Base-by-base conservation (phyloP, 1,140 invertebrate genomes). In the Pachypsylla venusta region DNA sequence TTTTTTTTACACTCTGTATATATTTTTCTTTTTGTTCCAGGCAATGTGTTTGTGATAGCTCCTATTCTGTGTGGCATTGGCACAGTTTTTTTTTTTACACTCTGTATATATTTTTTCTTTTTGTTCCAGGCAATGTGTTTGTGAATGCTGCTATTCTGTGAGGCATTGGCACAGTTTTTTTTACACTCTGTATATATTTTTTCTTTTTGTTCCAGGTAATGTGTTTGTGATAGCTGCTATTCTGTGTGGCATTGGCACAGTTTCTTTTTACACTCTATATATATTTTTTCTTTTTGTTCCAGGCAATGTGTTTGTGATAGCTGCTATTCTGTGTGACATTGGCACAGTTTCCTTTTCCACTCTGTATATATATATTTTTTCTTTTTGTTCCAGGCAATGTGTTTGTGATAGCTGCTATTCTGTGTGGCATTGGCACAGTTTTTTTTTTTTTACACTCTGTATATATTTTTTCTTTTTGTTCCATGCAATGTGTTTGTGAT, bases 161-260 rank as follows among this genome's bases (percentile, higher is more conserved):
- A n/a, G n/a, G n/a, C n/a, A n/a, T n/a, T n/a, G n/a, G n/a, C n/a
- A n/a, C n/a, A n/a, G n/a, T n/a, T n/a, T n/a, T n/a, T 16, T 28
- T 20, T 42, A 27, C 58, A 55, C 53, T 54, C 24, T 14, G 24
- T 27, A 24, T 25, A 35, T 55, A 42, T 35, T 42, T 56, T 61
- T 64, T 59, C 68, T 63, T 68, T 69, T 74, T 65, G 66, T 79
- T 77, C 1, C 79, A 90, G 95, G 95, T 61, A 99, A 99, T 68
- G 86, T 96, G 39, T 96, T 98, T 73, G 94, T 98, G 62, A 94
- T 99, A 72, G 87, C 89, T n/a, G 94, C 94, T 61, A 95, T 98
- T 64, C 76, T 35, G 2, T 57, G 57, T 57, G 13, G 14, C 20
- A 54, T 64, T 28, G 54, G 60, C 24, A 25, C 30, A 13, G 35